These are phyloP conservation scores for Dreissena polymorpha DNA, from an alignment of 1,140 invertebrate species.

Conservation along the genomic window DNA sequence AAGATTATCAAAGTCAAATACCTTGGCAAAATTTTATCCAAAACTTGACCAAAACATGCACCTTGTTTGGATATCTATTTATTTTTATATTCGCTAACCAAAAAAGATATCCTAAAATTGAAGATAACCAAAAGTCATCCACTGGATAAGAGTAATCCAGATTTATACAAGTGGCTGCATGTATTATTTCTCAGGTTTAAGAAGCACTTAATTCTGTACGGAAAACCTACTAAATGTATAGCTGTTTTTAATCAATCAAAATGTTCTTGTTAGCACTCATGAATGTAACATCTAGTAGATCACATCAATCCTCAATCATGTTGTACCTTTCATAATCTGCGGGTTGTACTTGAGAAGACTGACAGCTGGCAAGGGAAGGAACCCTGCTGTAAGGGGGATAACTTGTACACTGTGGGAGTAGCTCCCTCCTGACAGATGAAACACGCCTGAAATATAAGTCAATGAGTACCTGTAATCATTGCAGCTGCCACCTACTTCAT, in stretches of 20 bases:
- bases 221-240: not conserved
- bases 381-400: constrained; percentile 94
- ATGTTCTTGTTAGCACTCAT: not conserved
- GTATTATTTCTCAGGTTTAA: not conserved
- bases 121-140: too few relatives aligned
- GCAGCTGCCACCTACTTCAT: not conserved
- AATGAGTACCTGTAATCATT: not conserved
- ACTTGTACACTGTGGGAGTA: constrained; percentile 92
- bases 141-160: too few relatives aligned
- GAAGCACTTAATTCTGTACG: not conserved
- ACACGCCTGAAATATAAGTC: constrained; percentile 85
- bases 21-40: too few relatives aligned
- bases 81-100: too few relatives aligned
- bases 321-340: not conserved
- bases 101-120: too few relatives aligned
- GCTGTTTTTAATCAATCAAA: not conserved
- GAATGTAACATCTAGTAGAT: not conserved
- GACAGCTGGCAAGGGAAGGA: constrained; percentile 92
- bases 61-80: too few relatives aligned
- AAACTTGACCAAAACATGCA: too few relatives aligned
- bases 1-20: too few relatives aligned
- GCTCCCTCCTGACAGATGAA: constrained; percentile 87
- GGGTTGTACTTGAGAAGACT: constrained; percentile 91
- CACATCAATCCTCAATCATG: not conserved
- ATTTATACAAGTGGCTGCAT: too few relatives aligned